phyloP scores from a whole-genome alignment of 2,113 vertebrate species.

The Xiphorhynchus elegans region DNA sequence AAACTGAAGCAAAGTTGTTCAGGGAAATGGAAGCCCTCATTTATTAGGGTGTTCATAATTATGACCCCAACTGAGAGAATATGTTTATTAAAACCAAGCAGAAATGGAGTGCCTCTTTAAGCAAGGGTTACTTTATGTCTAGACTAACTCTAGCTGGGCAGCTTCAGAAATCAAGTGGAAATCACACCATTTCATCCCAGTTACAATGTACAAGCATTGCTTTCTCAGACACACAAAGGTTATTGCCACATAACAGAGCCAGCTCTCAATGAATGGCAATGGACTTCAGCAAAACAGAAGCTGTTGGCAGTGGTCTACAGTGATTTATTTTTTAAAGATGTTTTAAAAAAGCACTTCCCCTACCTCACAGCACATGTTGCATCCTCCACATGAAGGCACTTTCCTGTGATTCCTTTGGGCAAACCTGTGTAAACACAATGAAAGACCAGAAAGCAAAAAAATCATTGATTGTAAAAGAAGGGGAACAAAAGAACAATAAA shows the following conservation, averaged over 20 bases:
- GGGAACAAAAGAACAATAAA: neutral
- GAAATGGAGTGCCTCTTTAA: neutral
- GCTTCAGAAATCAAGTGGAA: neutral
- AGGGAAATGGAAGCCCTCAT: neutral
- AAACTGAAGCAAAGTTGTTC: neutral
- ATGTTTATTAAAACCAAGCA: neutral
- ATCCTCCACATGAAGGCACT: neutral
- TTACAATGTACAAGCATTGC: neutral
- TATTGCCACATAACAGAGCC: neutral
- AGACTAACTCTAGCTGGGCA: neutral
- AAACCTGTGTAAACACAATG: neutral
- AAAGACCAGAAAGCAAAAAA: neutral
- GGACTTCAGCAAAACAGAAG: neutral
- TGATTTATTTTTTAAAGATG: neutral
- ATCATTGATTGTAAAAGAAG: neutral
- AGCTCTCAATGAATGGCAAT: neutral
- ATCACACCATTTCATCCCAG: neutral
- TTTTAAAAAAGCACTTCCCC: neutral
- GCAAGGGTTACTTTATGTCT: neutral
- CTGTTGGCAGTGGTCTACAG: neutral
- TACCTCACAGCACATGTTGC: neutral
- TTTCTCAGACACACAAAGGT: neutral
- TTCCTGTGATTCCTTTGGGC: neutral
- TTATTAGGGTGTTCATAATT: neutral
- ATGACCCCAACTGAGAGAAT: neutral